Evolutionary conservation across 2,113 vertebrate species (phyloP).

Genomic region (Amazona vittata): DNA sequence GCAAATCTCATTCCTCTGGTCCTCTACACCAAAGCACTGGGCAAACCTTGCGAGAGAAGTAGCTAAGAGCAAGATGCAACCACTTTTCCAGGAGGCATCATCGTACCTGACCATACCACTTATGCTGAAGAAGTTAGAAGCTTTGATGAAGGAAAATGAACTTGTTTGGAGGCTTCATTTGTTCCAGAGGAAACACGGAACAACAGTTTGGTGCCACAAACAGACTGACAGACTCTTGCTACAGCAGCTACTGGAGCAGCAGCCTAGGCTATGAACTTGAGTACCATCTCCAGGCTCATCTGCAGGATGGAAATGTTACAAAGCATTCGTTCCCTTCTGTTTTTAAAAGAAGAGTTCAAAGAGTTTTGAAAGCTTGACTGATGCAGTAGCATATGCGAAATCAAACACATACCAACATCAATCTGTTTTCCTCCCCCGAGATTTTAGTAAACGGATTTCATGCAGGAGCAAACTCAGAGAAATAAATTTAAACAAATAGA

Average conservation of each 20-base stretch:
- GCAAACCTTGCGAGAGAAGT: not conserved
- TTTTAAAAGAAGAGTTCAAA: not conserved
- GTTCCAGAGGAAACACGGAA: not conserved
- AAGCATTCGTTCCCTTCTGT: accelerated
- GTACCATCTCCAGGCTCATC: not conserved
- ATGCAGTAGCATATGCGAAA: not conserved
- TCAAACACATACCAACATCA: not conserved
- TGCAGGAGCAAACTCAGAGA: not conserved
- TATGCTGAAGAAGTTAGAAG: accelerated
- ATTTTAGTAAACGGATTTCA: not conserved
- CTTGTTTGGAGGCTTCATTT: not conserved
- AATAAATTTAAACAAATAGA: not conserved
- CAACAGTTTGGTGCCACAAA: not conserved
- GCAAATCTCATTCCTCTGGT: not conserved
- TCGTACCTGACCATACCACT: accelerated
- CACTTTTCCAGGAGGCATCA: not conserved
- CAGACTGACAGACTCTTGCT: not conserved
- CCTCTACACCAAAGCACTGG: not conserved
- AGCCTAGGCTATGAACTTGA: not conserved
- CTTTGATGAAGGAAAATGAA: not conserved
- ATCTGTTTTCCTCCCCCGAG: not conserved
- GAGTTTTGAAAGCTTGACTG: not conserved
- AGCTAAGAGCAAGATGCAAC: not conserved
- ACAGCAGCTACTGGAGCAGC: not conserved
- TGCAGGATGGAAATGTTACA: no score